A percentile compares a stretch with the other conserved stretches of the same genome.
These are phyloP conservation scores for Bombus superbus DNA, from an alignment of 1,140 invertebrate genomes.

Conservation along the genomic window DNA sequence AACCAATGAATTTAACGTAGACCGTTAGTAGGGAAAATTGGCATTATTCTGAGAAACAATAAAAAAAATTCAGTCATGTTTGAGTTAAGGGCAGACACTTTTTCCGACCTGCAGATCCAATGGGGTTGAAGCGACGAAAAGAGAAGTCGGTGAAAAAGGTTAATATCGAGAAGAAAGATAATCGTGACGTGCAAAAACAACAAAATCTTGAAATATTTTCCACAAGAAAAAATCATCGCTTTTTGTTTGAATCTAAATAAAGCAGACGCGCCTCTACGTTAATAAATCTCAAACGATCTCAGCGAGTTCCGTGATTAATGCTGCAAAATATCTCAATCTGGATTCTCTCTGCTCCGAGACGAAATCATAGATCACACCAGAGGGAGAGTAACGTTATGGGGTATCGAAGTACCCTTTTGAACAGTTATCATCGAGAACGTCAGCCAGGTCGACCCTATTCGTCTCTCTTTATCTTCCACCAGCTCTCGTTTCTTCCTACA, in stretches of 20 bases:
- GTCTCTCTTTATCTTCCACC: background rate
- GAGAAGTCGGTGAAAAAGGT: too few relatives aligned
- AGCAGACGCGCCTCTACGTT: slow-evolving; percentile 20
- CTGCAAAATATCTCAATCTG: slow-evolving; percentile 62
- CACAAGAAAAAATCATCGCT: too few relatives aligned
- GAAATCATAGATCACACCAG: slow-evolving; percentile 61
- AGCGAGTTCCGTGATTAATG: slow-evolving; percentile 17
- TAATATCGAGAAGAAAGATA: too few relatives aligned
- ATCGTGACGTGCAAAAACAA: too few relatives aligned
- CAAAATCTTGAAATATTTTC: too few relatives aligned
- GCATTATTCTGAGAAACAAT: too few relatives aligned
- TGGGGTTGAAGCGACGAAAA: too few relatives aligned
- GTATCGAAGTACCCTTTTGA: slow-evolving; percentile 66
- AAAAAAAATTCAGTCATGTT: too few relatives aligned
- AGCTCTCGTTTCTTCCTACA: slow-evolving; percentile 16
- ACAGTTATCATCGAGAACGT: slow-evolving; percentile 63
- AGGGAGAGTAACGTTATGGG: slow-evolving; percentile 55
- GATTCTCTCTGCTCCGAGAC: slow-evolving; percentile 60
- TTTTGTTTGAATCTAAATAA: background rate
- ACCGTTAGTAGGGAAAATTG: too few relatives aligned
- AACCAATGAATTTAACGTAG: too few relatives aligned
- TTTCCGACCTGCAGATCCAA: too few relatives aligned
- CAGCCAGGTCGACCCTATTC: slow-evolving; percentile 43
- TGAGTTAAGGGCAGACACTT: too few relatives aligned
- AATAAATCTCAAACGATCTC: slow-evolving; percentile 42